A percentile compares a stretch with the other conserved stretches of the same genome.
These are phyloP conservation scores for Listrodromus nycthemerus DNA, from an alignment of 2,888 invertebrate species.

Conservation along the genomic window DNA sequence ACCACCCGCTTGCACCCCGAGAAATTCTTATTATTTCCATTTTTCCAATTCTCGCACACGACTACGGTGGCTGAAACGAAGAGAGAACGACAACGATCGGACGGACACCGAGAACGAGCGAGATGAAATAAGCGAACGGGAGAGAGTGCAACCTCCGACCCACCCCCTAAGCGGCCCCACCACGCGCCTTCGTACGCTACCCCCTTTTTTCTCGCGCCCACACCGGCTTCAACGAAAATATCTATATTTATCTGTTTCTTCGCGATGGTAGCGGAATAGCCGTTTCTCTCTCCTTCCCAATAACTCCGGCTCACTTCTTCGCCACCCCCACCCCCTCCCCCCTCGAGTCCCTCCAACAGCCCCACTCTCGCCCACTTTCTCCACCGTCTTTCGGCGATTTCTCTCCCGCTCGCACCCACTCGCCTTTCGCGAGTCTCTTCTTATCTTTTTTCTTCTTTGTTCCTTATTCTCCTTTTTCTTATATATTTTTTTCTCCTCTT, in stretches of 20 bases:
- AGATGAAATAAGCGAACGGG: slow-evolving; percentile 39
- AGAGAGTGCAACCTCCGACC: slow-evolving; percentile 49
- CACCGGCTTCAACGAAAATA: slow-evolving; percentile 78
- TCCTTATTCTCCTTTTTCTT: slow-evolving; percentile 53
- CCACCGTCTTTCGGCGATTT: slow-evolving; percentile 58
- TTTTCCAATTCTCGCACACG: slow-evolving; percentile 81
- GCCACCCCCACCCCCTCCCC: not conserved
- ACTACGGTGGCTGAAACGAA: slow-evolving; percentile 39
- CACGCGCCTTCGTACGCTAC: slow-evolving; percentile 51
- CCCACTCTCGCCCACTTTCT: slow-evolving; percentile 54
- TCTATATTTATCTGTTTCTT: slow-evolving; percentile 84
- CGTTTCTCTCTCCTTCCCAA: slow-evolving; percentile 32
- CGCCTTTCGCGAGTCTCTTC: slow-evolving; percentile 54
- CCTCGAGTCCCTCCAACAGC: too few species aligned
- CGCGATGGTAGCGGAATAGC: slow-evolving; percentile 71
- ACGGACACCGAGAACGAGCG: slow-evolving; percentile 45
- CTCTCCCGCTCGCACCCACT: slow-evolving; percentile 55
- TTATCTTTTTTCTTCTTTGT: slow-evolving; percentile 59
- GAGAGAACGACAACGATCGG: slow-evolving; percentile 40
- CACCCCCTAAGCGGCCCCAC: slow-evolving; percentile 61
- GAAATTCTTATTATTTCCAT: slow-evolving; percentile 83
- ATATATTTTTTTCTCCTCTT: too few species aligned
- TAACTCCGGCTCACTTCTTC: slow-evolving; percentile 38
- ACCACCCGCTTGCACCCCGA: slow-evolving; percentile 67
- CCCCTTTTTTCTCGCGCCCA: slow-evolving; percentile 70